Conservation (phyloP, 2,113 vertebrate genomes). For the Heterocephalus glaber region DNA sequence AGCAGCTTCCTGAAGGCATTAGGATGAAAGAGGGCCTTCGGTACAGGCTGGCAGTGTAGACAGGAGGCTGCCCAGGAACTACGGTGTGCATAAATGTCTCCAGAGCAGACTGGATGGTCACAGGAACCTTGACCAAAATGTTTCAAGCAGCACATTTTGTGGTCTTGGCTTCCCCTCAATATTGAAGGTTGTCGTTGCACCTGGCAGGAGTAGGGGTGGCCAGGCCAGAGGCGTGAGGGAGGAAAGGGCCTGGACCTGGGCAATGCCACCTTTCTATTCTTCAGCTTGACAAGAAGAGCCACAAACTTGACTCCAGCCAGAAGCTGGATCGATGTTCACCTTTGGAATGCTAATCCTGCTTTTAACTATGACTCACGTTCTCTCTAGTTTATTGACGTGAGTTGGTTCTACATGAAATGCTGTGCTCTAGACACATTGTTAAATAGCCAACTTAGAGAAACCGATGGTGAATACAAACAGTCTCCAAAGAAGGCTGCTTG, state of each 20-base stretch:
- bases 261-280: background rate
- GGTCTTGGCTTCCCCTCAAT: background rate
- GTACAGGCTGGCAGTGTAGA: rapidly evolving
- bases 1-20: background rate
- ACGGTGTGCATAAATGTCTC: too few relatives aligned
- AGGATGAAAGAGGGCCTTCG: background rate
- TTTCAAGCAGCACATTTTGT: background rate
- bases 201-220: background rate
- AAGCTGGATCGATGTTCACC: background rate
- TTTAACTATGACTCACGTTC: background rate
- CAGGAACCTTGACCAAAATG: background rate
- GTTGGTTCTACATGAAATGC: background rate
- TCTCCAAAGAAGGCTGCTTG: background rate
- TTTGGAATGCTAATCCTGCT: background rate
- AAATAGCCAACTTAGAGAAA: background rate
- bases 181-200: background rate
- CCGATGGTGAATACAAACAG: rapidly evolving
- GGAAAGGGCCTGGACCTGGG: too few relatives aligned
- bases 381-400: rapidly evolving
- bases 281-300: background rate
- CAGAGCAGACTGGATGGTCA: background rate
- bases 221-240: background rate
- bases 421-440: background rate
- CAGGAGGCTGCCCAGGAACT: background rate
- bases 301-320: background rate